Conservation (phyloP, 2,113 vertebrate genomes). For the Tylochromis polylepis region DNA sequence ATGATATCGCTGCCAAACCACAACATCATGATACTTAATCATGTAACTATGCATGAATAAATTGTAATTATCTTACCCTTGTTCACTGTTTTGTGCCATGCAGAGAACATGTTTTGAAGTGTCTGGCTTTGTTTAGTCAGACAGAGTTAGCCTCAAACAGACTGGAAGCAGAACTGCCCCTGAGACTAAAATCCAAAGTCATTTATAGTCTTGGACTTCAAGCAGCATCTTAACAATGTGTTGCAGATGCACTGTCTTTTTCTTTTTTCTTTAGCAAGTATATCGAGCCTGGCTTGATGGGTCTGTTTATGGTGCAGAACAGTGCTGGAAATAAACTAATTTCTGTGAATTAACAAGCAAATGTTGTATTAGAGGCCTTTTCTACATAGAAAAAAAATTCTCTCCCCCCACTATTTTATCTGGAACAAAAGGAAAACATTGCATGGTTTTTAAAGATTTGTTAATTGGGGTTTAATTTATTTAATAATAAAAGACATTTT, state of each 20-base stretch:
- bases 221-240: constrained; percentile 11
- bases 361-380: background rate
- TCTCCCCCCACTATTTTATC: background rate
- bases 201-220: background rate
- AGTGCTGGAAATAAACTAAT: background rate
- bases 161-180: background rate
- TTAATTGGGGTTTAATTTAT: background rate
- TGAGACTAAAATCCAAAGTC: background rate
- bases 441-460: background rate
- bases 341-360: background rate
- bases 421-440: background rate
- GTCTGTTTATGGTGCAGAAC: background rate
- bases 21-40: background rate
- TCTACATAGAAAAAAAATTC: background rate
- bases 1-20: background rate
- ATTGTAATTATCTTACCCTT: background rate
- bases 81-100: background rate
- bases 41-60: background rate
- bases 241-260: background rate
- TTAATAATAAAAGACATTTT: background rate
- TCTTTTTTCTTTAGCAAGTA: background rate
- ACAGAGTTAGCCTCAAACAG: background rate
- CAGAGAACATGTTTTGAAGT: background rate
- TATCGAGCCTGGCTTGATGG: background rate
- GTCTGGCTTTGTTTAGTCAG: background rate